These are phyloP conservation scores for Gopherus flavomarginatus DNA, from an alignment of 2,113 vertebrate genomes.

Conservation along the genomic window DNA sequence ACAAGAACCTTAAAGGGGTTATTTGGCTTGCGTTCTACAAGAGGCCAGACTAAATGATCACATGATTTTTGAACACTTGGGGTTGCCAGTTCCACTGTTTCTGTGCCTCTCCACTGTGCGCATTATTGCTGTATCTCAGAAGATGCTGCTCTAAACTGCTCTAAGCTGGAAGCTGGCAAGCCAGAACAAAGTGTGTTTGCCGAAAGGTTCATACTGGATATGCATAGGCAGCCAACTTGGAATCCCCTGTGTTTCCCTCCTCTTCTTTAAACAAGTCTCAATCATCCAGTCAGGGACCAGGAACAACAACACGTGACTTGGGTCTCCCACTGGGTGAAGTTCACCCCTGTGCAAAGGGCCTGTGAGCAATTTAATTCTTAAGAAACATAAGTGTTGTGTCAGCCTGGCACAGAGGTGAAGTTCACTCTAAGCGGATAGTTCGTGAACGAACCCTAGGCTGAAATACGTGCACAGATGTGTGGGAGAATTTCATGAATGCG, in stretches of 20 bases:
- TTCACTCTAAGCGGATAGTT: not conserved
- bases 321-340: not conserved
- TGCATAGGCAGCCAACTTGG: not conserved
- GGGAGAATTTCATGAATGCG: not conserved
- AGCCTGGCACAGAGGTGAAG: not conserved
- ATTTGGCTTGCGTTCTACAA: not conserved
- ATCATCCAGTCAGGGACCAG: not conserved
- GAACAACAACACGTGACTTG: not conserved
- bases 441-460: not conserved
- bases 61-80: constrained; percentile 1
- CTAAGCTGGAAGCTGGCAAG: not conserved
- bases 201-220: not conserved
- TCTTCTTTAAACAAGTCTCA: not conserved
- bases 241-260: not conserved
- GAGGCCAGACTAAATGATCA: not conserved
- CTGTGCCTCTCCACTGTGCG: not conserved
- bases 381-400: not conserved
- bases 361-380: not conserved
- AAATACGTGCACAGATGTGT: not conserved
- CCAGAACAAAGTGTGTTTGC: not conserved
- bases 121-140: not conserved
- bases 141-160: not conserved
- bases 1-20: not conserved
- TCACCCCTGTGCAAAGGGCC: not conserved
- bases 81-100: not conserved